phyloP scores from a whole-genome alignment of 1,140 invertebrate genomes.

The Drosophila quadrilineata region DNA sequence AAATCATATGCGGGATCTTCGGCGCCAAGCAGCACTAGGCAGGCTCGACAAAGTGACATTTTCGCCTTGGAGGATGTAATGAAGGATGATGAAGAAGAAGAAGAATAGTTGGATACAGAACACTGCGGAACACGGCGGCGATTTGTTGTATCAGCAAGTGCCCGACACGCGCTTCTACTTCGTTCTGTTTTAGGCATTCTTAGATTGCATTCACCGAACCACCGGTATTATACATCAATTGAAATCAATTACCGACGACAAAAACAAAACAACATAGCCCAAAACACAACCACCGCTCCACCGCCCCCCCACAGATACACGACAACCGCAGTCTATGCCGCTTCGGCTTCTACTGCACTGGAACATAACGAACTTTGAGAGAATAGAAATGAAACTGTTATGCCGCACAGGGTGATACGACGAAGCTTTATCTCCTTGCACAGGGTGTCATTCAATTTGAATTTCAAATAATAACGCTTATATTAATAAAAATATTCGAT shows the following conservation, averaged over 20 bases:
- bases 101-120: no score
- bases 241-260: constrained; percentile 28
- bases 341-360: constrained; percentile 43
- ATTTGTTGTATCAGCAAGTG: constrained; percentile 42
- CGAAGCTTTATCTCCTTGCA: constrained; percentile 10
- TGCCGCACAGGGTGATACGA: constrained; percentile 16
- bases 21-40: constrained; percentile 45
- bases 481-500: no score
- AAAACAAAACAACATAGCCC: constrained; percentile 17
- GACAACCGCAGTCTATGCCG: constrained; percentile 9
- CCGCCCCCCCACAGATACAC: background rate
- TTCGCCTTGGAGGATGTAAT: background rate
- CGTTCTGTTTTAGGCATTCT: constrained; percentile 45
- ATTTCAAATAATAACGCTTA: no score
- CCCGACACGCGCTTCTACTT: constrained; percentile 28
- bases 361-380: constrained; percentile 48
- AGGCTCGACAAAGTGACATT: constrained; percentile 58
- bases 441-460: constrained; percentile 19
- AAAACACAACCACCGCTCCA: background rate
- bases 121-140: background rate
- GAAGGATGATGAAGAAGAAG: no score
- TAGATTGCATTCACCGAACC: constrained; percentile 6
- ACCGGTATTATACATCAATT: constrained; percentile 38
- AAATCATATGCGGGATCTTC: constrained; percentile 44
- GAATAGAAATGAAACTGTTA: constrained; percentile 30